Evolutionary conservation across 1,140 invertebrate genomes (phyloP), one percentile per base, ranked within the genome.

Genomic region (Drosophila simulans): DNA sequence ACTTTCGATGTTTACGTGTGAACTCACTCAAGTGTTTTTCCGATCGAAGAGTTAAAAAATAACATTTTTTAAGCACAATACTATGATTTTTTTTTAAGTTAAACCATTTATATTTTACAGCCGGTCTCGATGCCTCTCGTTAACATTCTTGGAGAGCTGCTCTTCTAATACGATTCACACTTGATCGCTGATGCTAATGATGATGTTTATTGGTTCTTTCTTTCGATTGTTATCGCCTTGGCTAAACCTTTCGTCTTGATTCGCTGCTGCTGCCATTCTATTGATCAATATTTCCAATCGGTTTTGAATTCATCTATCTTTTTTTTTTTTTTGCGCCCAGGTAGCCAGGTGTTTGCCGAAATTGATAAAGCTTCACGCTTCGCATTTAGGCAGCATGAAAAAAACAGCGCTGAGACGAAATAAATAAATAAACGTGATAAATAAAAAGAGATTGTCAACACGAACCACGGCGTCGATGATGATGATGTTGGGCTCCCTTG

Each of bases 361-460:
- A 57, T 70, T 70, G 66, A 70, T 70, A 70, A 70, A 70, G 49
- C 66, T 70, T 70, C 66, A 70, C 64, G 64, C 66, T 70, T 57
- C 31, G 55, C 66, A 49, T 70, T 70, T 49, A 7, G 27, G 5
- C 49, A 56, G 35, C n/a, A 27, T 13, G 15, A 20, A 46, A 52
- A 43, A 56, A 22, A 10, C 31, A 31, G 8, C 60, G 22, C 11
- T 1, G 22, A 27, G n/a, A 34, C 7, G 31, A 31, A 51, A 34
- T 5, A 35, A 57, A 60, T 48, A 68, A 52, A 56, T 53, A 63
- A 75, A 45, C 56, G 59, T 45, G 59, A 77, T 51, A 49, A 63
- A 82, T 64, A 69, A 51, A 70, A 76, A 71, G 69, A 83, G 59
- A 78, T 83, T 83, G 74, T 74, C 66, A 70, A 70, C 66, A 43